Evolutionary conservation across 1,140 invertebrate genomes (phyloP).

Genomic region (Formica selysi): DNA sequence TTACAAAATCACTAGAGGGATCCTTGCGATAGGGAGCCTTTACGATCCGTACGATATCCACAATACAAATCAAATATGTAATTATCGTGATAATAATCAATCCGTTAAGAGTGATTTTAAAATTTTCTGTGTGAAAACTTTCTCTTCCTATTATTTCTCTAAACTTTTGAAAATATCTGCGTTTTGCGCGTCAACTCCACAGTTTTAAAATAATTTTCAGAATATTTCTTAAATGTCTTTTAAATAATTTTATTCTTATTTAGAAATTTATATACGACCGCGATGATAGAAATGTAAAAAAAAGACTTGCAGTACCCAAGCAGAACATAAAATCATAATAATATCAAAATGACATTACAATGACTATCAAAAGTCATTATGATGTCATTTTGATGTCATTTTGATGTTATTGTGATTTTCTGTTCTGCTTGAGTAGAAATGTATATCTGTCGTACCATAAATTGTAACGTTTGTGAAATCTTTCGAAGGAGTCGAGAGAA

Average conservation of each 20-base stretch:
- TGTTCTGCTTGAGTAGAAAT: neutral
- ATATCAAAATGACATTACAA: no score
- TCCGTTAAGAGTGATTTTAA: neutral
- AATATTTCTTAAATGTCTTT: neutral
- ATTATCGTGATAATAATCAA: slow-evolving; percentile 17
- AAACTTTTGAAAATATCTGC: neutral
- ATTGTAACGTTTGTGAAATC: neutral
- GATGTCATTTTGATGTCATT: no score
- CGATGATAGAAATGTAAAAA: no score
- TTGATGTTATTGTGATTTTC: no score
- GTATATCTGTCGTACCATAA: neutral
- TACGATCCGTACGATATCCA: neutral
- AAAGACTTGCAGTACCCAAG: no score
- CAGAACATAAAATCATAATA: no score
- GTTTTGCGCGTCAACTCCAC: neutral
- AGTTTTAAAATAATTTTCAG: slow-evolving; percentile 5
- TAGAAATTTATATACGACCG: neutral
- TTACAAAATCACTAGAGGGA: neutral
- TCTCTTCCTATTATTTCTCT: slow-evolving; percentile 4
- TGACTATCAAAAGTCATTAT: no score
- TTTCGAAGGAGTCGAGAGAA: neutral
- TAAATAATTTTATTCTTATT: neutral
- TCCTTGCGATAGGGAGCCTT: no score
- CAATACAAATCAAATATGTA: neutral
- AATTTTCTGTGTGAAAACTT: neutral